Evolutionary conservation across 2,888 invertebrate genomes (phyloP).

Genomic region (Synergus japonicus): DNA sequence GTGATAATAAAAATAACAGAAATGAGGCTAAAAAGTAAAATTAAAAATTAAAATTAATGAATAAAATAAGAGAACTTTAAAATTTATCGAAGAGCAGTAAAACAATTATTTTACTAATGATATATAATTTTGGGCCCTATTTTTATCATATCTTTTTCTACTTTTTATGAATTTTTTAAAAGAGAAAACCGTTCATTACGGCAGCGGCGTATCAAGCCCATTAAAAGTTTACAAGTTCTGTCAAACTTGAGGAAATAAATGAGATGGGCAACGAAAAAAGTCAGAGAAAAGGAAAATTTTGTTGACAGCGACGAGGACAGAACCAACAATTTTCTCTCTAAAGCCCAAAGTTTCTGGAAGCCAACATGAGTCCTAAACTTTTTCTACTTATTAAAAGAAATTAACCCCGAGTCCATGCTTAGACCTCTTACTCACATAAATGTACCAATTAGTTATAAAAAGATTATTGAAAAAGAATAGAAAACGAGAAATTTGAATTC

Average conservation of each 20-base stretch:
- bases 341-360: slow-evolving; percentile 1
- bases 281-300: not conserved
- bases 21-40: too few species aligned
- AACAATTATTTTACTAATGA: too few species aligned
- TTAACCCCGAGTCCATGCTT: not conserved
- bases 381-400: not conserved
- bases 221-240: slow-evolving; percentile 18
- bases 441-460: not conserved
- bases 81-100: too few species aligned
- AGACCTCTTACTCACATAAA: not conserved
- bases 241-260: slow-evolving; percentile 22
- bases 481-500: not conserved
- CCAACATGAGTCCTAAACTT: slow-evolving; percentile 9
- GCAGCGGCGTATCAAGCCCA: not conserved
- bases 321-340: not conserved
- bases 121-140: too few species aligned
- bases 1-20: not conserved
- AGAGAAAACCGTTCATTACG: not conserved
- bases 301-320: not conserved
- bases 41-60: too few species aligned
- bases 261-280: not conserved
- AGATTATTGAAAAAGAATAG: not conserved
- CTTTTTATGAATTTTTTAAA: not conserved
- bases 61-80: too few species aligned
- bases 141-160: not conserved